Percentiles rank a stretch among this genome's conserved stretches.
Evolutionary conservation across 2,888 invertebrate species (phyloP).

Genomic region (Pollenia griseotomentosa): DNA sequence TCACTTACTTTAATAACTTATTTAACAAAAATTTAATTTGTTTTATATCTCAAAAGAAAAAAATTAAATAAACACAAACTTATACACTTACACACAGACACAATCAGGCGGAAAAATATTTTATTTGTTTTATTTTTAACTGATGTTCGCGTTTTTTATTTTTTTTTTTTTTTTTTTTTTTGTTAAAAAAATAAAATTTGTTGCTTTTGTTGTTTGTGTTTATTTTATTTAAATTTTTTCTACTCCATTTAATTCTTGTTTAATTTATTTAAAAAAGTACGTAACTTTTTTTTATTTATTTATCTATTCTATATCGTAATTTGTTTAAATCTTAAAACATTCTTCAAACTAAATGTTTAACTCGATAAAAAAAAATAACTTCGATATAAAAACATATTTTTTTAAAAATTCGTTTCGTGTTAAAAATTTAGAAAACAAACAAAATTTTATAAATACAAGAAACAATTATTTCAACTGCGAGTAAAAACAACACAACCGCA

Average conservation of each 20-base stretch:
- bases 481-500: conserved; percentile 53
- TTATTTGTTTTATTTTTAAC: conserved; percentile 72
- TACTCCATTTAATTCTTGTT: conserved; percentile 44
- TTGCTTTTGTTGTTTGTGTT: conserved; percentile 25
- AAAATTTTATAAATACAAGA: neutral
- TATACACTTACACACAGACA: conserved; percentile 2
- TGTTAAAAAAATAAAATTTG: neutral
- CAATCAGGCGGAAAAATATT: conserved; percentile 55
- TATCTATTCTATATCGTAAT: conserved; percentile 11
- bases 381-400: conserved; percentile 19
- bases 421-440: conserved; percentile 26
- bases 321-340: conserved; percentile 1
- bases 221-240: conserved; percentile 17
- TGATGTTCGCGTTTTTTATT: conserved; percentile 66
- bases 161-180: conserved; percentile 27
- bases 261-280: conserved; percentile 55
- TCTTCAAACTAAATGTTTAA: conserved; percentile 14
- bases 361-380: conserved; percentile 1
- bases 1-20: conserved; percentile 55
- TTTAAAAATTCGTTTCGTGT: conserved; percentile 29
- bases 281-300: conserved; percentile 33
- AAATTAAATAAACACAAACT: conserved; percentile 37
- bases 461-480: conserved; percentile 31
- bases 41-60: conserved; percentile 46
- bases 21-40: conserved; percentile 40